Evolutionary conservation across 2,113 vertebrate species (phyloP).

Genomic region (Axis porcinus): DNA sequence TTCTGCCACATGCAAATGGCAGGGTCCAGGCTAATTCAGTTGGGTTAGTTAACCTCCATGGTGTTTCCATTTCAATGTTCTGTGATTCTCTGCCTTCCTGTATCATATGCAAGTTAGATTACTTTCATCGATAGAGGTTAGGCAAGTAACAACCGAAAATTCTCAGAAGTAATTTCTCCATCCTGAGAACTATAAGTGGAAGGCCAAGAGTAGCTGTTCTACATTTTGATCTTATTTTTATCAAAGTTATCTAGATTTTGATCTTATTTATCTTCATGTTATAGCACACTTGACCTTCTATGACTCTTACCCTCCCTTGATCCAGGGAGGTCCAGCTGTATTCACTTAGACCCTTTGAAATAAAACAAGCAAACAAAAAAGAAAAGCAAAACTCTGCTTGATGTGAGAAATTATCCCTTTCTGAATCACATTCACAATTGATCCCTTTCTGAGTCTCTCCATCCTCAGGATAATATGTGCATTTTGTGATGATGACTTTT

Average conservation of each 20-base stretch:
- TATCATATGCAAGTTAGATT: neutral
- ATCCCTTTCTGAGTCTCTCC: neutral
- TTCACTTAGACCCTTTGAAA: neutral
- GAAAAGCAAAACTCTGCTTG: neutral
- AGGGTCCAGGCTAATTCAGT: neutral
- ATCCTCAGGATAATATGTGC: neutral
- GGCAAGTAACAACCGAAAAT: neutral
- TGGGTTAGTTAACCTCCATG: neutral
- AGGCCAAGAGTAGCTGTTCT: neutral
- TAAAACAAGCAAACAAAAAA: neutral
- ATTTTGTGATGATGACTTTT: neutral
- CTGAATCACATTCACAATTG: neutral
- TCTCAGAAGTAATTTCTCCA: neutral
- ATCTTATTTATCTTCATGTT: constrained; percentile 16
- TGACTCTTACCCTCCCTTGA: neutral
- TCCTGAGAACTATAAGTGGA: neutral
- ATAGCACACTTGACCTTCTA: neutral
- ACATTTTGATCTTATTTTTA: constrained; percentile 13
- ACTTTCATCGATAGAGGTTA: neutral
- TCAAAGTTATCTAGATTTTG: neutral
- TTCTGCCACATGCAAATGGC: neutral
- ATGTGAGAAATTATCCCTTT: neutral
- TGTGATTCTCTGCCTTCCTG: neutral
- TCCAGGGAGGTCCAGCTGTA: neutral
- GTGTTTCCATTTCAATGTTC: neutral